A percentile compares a stretch with the other conserved stretches of the same genome.
phyloP scores from a whole-genome alignment of 2,888 invertebrate genomes.

The Lydus trimaculatus region DNA sequence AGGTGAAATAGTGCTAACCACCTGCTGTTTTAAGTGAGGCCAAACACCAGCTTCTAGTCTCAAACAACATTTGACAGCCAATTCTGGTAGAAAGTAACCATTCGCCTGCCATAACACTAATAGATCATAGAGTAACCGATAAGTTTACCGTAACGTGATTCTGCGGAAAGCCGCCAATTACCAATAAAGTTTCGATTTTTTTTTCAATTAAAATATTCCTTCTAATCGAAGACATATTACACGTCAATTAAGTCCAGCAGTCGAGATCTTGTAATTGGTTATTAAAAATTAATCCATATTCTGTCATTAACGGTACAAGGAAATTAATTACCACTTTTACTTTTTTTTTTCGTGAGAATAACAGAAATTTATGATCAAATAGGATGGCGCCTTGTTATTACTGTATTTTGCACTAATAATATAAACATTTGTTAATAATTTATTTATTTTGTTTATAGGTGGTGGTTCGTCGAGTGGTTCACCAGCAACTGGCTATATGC shows the following conservation, averaged over 20 bases:
- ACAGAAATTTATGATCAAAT: too few species aligned
- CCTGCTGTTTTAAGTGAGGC: too few species aligned
- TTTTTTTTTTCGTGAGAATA: too few species aligned
- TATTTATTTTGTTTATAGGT: slow-evolving; percentile 45
- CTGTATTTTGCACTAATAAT: neutral
- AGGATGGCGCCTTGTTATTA: too few species aligned
- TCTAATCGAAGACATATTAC: neutral
- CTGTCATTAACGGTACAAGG: neutral
- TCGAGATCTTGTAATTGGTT: neutral
- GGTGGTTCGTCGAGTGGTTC: slow-evolving; percentile 64
- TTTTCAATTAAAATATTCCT: neutral
- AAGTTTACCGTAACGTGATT: too few species aligned
- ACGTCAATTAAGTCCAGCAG: neutral
- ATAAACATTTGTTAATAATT: neutral
- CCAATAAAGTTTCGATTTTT: neutral
- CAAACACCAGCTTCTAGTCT: too few species aligned
- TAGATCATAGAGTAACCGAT: too few species aligned
- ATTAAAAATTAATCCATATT: neutral
- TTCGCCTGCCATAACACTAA: too few species aligned
- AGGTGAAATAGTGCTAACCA: too few species aligned
- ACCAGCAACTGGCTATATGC: slow-evolving; percentile 62
- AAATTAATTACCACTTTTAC: too few species aligned
- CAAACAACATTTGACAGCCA: too few species aligned
- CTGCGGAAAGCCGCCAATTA: neutral
- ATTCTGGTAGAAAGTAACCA: too few species aligned